Percentiles rank a stretch among this genome's conserved stretches.
phyloP scores from a whole-genome alignment of 2,888 invertebrate genomes.

The Scelioninae gen. 1 region DNA sequence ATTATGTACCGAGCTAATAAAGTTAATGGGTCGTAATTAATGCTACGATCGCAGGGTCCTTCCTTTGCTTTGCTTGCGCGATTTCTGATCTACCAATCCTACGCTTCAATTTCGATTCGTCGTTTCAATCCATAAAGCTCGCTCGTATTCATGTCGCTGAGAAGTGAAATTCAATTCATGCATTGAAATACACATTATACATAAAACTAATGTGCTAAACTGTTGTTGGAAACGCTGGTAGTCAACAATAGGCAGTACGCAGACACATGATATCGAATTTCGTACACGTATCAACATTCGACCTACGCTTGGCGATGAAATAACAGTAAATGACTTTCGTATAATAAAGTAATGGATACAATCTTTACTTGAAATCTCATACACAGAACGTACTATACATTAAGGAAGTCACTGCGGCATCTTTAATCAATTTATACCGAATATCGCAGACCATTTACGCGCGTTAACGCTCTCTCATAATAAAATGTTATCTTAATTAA shows the following conservation, averaged over 20 bases:
- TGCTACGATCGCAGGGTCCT: slow-evolving; percentile 73
- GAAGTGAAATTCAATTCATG: slow-evolving; percentile 66
- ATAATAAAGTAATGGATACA: slow-evolving; percentile 60
- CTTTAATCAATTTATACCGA: slow-evolving; percentile 46
- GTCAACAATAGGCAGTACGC: slow-evolving; percentile 55
- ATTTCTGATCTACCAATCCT: slow-evolving; percentile 78
- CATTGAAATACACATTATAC: slow-evolving; percentile 65
- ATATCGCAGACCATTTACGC: slow-evolving; percentile 7
- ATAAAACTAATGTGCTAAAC: slow-evolving; percentile 67
- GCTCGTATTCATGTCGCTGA: slow-evolving; percentile 53
- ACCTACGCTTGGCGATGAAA: slow-evolving; percentile 61
- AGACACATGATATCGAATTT: slow-evolving; percentile 63
- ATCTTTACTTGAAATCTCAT: slow-evolving; percentile 59
- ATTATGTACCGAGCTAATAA: slow-evolving; percentile 74
- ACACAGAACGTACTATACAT: slow-evolving; percentile 38
- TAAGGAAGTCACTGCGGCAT: slow-evolving; percentile 50
- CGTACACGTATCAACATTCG: slow-evolving; percentile 67
- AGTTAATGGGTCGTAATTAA: slow-evolving; percentile 81
- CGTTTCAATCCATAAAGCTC: slow-evolving; percentile 56
- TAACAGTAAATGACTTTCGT: slow-evolving; percentile 66
- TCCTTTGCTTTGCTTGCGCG: slow-evolving; percentile 75
- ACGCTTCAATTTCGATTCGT: slow-evolving; percentile 75
- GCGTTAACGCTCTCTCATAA: neutral
- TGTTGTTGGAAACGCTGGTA: slow-evolving; percentile 55
- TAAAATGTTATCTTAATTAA: no score